Conservation (phyloP, 2,113 vertebrate genomes). For the Actenoides hombroni region DNA sequence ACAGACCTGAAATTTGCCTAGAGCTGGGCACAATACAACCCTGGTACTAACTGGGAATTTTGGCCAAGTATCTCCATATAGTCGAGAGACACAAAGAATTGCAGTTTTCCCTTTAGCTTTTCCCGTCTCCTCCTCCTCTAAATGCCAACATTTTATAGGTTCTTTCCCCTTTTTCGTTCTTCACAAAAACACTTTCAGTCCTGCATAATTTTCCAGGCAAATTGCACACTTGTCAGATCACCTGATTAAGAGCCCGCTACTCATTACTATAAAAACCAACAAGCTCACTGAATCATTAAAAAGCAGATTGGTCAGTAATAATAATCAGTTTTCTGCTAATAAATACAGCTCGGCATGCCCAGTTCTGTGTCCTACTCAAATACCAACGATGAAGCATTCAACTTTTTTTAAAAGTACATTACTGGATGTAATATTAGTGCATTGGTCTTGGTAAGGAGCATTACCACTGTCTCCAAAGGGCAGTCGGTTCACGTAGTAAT, state of each 20-base stretch:
- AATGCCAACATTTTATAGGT: neutral
- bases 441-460: neutral
- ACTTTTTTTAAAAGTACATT: constrained; percentile 42
- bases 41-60: neutral
- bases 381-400: constrained; percentile 31
- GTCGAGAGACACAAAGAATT: neutral
- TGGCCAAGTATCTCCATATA: neutral
- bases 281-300: constrained; percentile 16
- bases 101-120: neutral
- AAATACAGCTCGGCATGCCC: constrained; percentile 3
- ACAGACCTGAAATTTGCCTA: neutral
- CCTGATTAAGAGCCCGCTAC: constrained; percentile 66
- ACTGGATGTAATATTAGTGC: neutral
- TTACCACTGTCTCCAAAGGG: constrained; percentile 45
- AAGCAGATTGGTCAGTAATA: constrained; percentile 49
- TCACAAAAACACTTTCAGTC: constrained; percentile 40
- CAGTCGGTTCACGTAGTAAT: constrained; percentile 50
- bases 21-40: neutral
- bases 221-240: constrained; percentile 62
- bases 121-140: neutral
- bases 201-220: constrained; percentile 67
- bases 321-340: constrained; percentile 65
- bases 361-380: constrained; percentile 42
- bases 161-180: constrained; percentile 40
- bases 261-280: constrained; percentile 50